A percentile compares a stretch with the other conserved stretches of the same genome.
These are phyloP conservation scores for Hydrotaea cyrtoneurina DNA, from an alignment of 2,888 invertebrate species.

Conservation along the genomic window DNA sequence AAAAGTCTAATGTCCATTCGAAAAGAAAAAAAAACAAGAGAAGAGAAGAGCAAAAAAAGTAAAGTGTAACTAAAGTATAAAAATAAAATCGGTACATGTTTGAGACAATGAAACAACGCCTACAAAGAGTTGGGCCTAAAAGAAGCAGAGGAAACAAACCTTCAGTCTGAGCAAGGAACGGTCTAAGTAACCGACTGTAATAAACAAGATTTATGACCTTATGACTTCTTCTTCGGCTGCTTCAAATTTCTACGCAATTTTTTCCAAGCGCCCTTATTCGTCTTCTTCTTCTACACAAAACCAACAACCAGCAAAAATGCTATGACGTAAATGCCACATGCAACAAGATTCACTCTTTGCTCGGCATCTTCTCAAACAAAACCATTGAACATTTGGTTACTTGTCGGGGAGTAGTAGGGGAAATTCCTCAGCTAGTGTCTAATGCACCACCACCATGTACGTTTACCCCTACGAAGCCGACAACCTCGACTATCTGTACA, in stretches of 20 bases:
- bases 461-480: too few species aligned
- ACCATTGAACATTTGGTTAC: slow-evolving; percentile 7
- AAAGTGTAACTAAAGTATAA: slow-evolving; percentile 44
- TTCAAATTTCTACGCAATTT: slow-evolving; percentile 66
- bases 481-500: too few species aligned
- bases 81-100: slow-evolving; percentile 38
- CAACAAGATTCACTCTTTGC: neutral
- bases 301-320: neutral
- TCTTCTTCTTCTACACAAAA: neutral
- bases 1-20: slow-evolving; percentile 37
- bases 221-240: slow-evolving; percentile 45
- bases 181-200: slow-evolving; percentile 42
- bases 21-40: slow-evolving; percentile 21
- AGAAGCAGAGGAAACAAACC: neutral
- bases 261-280: slow-evolving; percentile 51
- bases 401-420: too few species aligned
- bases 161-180: slow-evolving; percentile 21
- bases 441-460: neutral
- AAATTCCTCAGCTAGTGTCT: too few species aligned
- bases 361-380: neutral
- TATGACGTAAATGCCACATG: neutral
- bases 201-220: slow-evolving; percentile 69
- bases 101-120: slow-evolving; percentile 54
- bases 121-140: slow-evolving; percentile 39
- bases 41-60: neutral